Conservation (phyloP, 2,797 vertebrate genomes). For the Halcyon smyrnensis region DNA sequence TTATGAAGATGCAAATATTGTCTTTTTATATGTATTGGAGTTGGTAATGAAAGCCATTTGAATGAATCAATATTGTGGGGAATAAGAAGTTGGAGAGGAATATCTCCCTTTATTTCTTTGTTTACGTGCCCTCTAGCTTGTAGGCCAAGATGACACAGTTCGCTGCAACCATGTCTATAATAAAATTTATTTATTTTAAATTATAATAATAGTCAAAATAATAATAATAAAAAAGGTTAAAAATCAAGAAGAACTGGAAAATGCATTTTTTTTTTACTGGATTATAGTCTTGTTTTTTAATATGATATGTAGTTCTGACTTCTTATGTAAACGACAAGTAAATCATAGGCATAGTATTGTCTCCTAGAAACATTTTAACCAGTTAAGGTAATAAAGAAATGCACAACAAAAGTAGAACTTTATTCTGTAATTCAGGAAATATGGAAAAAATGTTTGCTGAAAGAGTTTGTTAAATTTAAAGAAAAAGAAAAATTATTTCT, state of each 20-base stretch:
- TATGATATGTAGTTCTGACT: background rate
- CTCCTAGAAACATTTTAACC: background rate
- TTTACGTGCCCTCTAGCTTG: background rate
- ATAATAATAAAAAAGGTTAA: too few species aligned
- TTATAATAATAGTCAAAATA: background rate
- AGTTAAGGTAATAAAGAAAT: background rate
- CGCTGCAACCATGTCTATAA: background rate
- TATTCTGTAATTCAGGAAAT: background rate
- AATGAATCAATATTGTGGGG: background rate
- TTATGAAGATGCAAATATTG: background rate
- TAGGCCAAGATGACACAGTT: background rate
- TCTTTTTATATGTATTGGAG: background rate
- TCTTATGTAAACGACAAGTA: background rate
- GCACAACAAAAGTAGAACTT: background rate
- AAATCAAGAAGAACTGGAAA: background rate
- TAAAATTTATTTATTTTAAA: background rate
- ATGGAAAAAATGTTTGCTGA: too few species aligned
- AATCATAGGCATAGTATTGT: background rate
- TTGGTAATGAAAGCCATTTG: background rate
- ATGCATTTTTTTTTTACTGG: rapidly evolving
- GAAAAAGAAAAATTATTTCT: too few species aligned
- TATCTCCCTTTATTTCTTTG: background rate
- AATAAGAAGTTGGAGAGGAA: background rate
- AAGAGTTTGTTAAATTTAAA: too few species aligned
- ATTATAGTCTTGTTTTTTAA: background rate